Base-by-base conservation (phyloP, 2,888 invertebrate genomes). In the Petrolisthes cinctipes region DNA sequence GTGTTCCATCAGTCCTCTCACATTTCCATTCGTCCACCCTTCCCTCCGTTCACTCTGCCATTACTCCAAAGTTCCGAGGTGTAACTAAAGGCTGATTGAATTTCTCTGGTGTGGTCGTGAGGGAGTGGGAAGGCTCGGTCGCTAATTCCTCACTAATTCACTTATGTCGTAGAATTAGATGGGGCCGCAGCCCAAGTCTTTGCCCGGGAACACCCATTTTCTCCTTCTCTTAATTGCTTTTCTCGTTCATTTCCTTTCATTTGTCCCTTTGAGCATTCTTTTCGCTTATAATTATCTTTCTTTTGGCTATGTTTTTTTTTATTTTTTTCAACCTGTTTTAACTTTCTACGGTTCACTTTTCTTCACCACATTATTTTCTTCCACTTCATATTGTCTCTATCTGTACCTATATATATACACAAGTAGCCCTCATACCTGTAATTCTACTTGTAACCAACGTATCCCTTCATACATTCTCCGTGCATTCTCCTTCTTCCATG, bases 121-220 rank as follows among this genome's bases (percentile, higher is more conserved):
- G 61, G 7, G 80, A 57, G 80, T 7, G 23, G 23, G 61, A 20
- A n/a, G 9, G 79, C 61, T 14, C 57, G 57, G 23, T 20, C 23
- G 61, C 53, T 81, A 61, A 57, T 81, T 61, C 37, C 81, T 66
- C 61, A 14, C 20, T 81, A 57, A 81, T 81, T 66, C 81, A 61
- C 66, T 81, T 57, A 56, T 61, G 57, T 37, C 81, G 9, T 56
- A 4, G 54, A 54, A 14, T n/a, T n/a, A 54, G 14, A 14, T 11
- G 61, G 6, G 71, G 71, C 20, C n/a, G 11, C 37, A 37, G 37
- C 37, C 37, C 37, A 37, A 37, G 37, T 37, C 37, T 37, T 37
- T 37, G 37, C 37, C 37, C 0, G 37, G 37, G 37, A 37, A 37
- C 37, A 37, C n/a, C n/a, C 14, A 11, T 78, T 51, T 14, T 78